Percentiles rank a stretch among this genome's conserved stretches.
These are phyloP conservation scores for Centropristis striata DNA, from an alignment of 2,113 vertebrate species.

Conservation along the genomic window DNA sequence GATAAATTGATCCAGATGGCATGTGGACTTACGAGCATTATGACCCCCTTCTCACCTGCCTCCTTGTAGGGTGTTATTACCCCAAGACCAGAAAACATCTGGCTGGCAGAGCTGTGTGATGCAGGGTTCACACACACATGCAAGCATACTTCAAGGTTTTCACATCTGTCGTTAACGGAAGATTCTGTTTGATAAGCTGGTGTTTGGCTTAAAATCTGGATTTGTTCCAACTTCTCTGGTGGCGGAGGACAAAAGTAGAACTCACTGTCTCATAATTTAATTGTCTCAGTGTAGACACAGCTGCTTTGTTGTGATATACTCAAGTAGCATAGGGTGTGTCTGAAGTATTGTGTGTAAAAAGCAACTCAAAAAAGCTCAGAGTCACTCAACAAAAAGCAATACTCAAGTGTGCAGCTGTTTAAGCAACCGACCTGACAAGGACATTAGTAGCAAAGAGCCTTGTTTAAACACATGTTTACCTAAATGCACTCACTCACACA, in stretches of 20 bases:
- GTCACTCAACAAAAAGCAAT: too few relatives aligned
- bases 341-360: neutral
- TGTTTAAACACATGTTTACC: constrained; percentile 2
- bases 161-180: constrained; percentile 13
- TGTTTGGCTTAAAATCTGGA: neutral
- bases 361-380: too few relatives aligned
- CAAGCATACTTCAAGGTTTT: constrained; percentile 2
- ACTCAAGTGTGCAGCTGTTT: constrained; percentile 57
- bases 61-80: constrained; percentile 52
- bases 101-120: constrained; percentile 19
- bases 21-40: constrained; percentile 24
- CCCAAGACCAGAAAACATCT: constrained; percentile 46
- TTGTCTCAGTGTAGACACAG: neutral
- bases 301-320: neutral
- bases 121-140: neutral
- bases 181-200: constrained; percentile 17
- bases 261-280: neutral
- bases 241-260: neutral
- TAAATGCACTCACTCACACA: neutral
- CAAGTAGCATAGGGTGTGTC: too few relatives aligned
- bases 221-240: neutral
- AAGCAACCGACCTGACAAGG: constrained; percentile 48
- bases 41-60: constrained; percentile 59
- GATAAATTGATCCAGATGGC: constrained; percentile 78
- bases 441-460: constrained; percentile 22